Evolutionary conservation across 2,113 vertebrate species (phyloP), one percentile per base, ranked within the genome.

Genomic region (Sterna hirundo): DNA sequence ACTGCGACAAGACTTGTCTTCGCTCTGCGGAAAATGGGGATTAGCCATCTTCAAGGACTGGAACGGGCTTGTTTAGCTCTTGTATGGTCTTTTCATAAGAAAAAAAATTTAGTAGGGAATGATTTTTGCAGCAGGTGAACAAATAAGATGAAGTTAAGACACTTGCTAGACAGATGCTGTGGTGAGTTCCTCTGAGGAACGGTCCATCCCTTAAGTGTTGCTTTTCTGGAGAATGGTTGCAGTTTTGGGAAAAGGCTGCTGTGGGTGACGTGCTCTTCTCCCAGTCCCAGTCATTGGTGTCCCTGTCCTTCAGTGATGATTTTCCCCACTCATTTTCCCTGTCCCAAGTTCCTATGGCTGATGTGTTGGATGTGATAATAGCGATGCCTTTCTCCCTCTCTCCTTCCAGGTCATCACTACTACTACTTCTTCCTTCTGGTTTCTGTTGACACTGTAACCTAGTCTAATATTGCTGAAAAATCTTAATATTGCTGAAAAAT

Each of bases 311-410:
- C 38, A 46, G 38, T 13, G 68, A 26, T 47, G 15, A 5, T 58
- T 79, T 68, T 26, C n/a, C n/a, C 18, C 27, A 3, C 46, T 91
- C 1, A 0, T 3, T 40, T 47, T 69, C 42, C 23, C 3, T n/a
- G 54, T 13, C 30, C 18, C 38, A 5, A 47, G 18, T 52, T 83
- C 55, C 26, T 44, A 4, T 47, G 46, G 46, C 36, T 40, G 76
- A 61, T 32, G 16, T 49, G 25, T 23, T 40, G 30, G 29, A 22
- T 47, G 7, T n/a, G 11, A 16, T n/a, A 58, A 5, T 5, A 38
- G 18, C 3, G 18, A 30, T 84, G 30, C 19, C 11, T 58, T 74
- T 54, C 11, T 5, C 7, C 23, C 14, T 15, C 11, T 51, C 13
- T 78, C 44, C 7, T 68, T 83, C 42, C 8, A 4, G 5, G 4